Conservation (phyloP, 2,113 vertebrate species). For the Syngnathus scovelli region DNA sequence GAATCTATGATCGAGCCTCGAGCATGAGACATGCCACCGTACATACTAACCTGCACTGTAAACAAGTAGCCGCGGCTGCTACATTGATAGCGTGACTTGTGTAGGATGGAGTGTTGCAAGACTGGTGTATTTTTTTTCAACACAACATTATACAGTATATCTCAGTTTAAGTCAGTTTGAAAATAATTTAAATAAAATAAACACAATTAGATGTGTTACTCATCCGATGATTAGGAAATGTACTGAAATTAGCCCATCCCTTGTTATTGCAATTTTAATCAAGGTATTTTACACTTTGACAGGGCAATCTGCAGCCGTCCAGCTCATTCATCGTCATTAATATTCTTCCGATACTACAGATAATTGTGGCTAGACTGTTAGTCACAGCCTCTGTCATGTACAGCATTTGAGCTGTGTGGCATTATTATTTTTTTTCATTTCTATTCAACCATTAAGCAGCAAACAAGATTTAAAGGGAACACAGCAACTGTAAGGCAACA, state of each 20-base stretch:
- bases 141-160: no score
- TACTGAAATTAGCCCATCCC: background rate
- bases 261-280: background rate
- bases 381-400: constrained; percentile 65
- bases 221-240: background rate
- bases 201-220: no score
- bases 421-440: constrained; percentile 8
- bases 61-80: no score
- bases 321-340: constrained; percentile 10
- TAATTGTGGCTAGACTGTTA: constrained; percentile 55
- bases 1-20: no score
- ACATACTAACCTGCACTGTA: no score
- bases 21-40: no score
- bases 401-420: constrained; percentile 53
- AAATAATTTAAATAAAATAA: no score
- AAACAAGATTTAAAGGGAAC: constrained; percentile 46
- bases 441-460: constrained; percentile 32
- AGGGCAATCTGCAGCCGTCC: background rate
- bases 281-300: constrained; percentile 1
- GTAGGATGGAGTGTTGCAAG: no score
- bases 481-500: constrained; percentile 56
- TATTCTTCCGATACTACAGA: constrained; percentile 37
- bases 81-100: no score
- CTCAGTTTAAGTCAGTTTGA: no score
- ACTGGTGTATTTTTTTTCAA: no score